Evolutionary conservation across 2,888 invertebrate genomes (phyloP).

Genomic region (Mayetiola destructor): DNA sequence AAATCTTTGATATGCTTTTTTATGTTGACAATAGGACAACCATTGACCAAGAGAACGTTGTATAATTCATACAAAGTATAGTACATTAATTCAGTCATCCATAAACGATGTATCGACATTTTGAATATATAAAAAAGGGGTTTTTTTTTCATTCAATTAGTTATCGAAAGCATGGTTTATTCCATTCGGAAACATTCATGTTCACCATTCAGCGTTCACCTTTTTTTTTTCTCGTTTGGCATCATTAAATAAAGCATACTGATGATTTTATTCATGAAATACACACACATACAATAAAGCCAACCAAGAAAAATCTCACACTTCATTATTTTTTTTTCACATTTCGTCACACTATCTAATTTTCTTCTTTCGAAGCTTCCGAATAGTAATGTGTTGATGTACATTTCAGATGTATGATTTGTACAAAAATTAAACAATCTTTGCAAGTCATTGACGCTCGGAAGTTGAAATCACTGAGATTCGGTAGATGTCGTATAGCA

Average conservation of each 20-base stretch:
- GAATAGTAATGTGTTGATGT: background rate
- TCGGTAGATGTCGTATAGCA: background rate
- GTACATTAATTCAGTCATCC: too few species aligned
- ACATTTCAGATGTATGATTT: background rate
- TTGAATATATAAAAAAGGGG: too few species aligned
- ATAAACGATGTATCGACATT: too few species aligned
- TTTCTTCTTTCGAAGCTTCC: too few species aligned
- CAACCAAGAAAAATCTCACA: background rate
- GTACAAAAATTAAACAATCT: background rate
- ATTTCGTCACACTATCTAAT: too few species aligned
- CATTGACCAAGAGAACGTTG: too few species aligned
- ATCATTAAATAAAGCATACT: too few species aligned
- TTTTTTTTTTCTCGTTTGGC: background rate
- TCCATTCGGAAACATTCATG: background rate
- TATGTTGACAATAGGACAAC: too few species aligned
- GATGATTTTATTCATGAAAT: too few species aligned
- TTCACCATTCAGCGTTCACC: background rate
- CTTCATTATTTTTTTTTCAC: too few species aligned
- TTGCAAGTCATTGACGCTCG: constrained; percentile 1
- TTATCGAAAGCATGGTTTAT: background rate
- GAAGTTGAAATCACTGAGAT: background rate
- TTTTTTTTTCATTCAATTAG: background rate
- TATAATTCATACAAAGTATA: too few species aligned
- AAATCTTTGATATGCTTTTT: too few species aligned
- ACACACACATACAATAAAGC: background rate